Conservation (phyloP, 2,113 vertebrate species). For the Peromyscus californicus region DNA sequence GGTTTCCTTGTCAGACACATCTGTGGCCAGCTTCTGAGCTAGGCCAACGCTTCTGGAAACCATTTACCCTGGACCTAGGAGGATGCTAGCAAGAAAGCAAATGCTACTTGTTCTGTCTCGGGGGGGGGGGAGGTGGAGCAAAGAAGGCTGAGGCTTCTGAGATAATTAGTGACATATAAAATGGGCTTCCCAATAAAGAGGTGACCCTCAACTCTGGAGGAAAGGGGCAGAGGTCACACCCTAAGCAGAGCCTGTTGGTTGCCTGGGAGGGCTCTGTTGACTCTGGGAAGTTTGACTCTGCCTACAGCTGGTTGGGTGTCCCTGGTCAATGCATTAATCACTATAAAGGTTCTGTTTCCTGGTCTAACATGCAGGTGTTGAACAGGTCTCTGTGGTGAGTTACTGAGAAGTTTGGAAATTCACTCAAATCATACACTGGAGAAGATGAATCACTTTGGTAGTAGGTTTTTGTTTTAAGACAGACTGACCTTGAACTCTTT, state of each 20-base stretch:
- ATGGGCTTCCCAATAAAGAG: background rate
- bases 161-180: background rate
- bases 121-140: background rate
- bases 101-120: background rate
- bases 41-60: conserved; percentile 8
- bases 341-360: background rate
- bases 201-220: background rate
- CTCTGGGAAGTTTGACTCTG: background rate
- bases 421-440: background rate
- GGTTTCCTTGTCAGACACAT: background rate
- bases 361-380: background rate
- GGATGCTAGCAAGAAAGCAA: background rate
- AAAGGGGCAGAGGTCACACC: background rate
- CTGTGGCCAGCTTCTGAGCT: background rate
- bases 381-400: conserved; percentile 3
- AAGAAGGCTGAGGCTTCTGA: background rate
- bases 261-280: background rate
- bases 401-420: conserved; percentile 17
- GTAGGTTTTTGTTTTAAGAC: background rate
- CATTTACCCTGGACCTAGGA: background rate
- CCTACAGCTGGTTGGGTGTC: background rate
- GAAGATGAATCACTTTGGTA: background rate
- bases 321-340: background rate
- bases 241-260: background rate
- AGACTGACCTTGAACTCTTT: background rate